phyloP scores from a whole-genome alignment of 2,113 vertebrate genomes.

The Leucosticte australis region DNA sequence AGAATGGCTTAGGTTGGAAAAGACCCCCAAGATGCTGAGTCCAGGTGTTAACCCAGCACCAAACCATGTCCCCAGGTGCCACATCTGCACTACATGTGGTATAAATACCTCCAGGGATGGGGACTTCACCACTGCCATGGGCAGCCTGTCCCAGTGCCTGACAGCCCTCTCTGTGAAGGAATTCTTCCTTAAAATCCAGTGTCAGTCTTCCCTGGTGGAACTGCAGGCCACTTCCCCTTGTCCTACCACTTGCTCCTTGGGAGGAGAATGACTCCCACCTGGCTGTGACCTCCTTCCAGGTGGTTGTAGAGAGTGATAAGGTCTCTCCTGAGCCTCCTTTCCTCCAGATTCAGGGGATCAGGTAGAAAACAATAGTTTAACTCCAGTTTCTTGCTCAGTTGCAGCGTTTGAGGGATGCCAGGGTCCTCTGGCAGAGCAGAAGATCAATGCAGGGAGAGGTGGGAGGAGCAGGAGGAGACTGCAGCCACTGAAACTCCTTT shows the following conservation, averaged over 20 bases:
- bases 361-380: neutral
- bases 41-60: neutral
- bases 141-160: neutral
- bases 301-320: neutral
- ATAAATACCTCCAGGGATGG: neutral
- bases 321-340: neutral
- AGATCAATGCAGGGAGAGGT: neutral
- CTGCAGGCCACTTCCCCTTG: neutral
- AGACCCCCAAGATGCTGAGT: neutral
- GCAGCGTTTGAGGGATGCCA: neutral
- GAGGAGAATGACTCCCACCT: rapidly evolving
- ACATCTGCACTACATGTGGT: rapidly evolving
- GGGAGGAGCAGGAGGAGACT: rapidly evolving
- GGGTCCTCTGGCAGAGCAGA: neutral
- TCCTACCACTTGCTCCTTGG: neutral
- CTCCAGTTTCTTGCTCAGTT: neutral
- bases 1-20: neutral
- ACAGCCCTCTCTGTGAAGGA: neutral
- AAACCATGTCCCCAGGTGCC: neutral
- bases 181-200: neutral
- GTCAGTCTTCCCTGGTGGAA: neutral
- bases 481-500: neutral
- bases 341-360: neutral
- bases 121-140: neutral
- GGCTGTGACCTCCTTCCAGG: neutral